Percentiles rank a stretch among this genome's conserved stretches.
phyloP scores from a whole-genome alignment of 2,113 vertebrate genomes.

The Bubalus kerabau region DNA sequence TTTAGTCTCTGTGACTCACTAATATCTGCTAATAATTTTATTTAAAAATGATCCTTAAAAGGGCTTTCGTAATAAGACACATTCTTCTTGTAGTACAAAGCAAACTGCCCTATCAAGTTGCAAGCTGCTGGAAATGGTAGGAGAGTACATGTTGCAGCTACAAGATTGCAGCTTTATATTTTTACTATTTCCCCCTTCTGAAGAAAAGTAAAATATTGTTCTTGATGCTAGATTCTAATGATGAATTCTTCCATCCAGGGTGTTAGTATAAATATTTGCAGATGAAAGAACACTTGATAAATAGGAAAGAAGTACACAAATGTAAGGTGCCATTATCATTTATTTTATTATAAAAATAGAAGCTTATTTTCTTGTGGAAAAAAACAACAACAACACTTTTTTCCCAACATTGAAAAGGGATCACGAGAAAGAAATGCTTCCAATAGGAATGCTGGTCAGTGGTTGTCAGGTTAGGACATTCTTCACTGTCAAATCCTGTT shows the following conservation, averaged over 20 bases:
- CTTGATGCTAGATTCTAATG: background rate
- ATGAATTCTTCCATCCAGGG: background rate
- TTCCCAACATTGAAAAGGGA: constrained; percentile 63
- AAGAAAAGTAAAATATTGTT: constrained; percentile 63
- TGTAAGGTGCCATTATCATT: constrained; percentile 51
- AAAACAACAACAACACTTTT: background rate
- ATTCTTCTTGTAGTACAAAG: constrained; percentile 73
- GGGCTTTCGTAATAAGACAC: constrained; percentile 63
- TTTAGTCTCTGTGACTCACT: background rate
- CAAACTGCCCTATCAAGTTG: constrained; percentile 68
- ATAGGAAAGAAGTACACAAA: constrained; percentile 36
- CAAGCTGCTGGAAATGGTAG: constrained; percentile 74
- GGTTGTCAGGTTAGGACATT: constrained; percentile 78
- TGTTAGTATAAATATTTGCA: constrained; percentile 38
- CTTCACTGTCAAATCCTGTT: constrained; percentile 83
- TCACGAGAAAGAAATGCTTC: constrained; percentile 72
- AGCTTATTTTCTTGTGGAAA: constrained; percentile 9
- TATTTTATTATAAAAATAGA: constrained; percentile 59
- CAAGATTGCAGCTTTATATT: constrained; percentile 66
- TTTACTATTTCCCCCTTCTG: constrained; percentile 63
- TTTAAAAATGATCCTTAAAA: constrained; percentile 42
- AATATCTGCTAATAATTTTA: constrained; percentile 36
- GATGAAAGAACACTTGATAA: constrained; percentile 34
- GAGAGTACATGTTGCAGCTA: constrained; percentile 63
- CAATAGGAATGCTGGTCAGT: constrained; percentile 81